Evolutionary conservation across 1,140 invertebrate genomes (phyloP), one percentile per base, ranked within the genome.

Genomic region (Anthonomus grandis): DNA sequence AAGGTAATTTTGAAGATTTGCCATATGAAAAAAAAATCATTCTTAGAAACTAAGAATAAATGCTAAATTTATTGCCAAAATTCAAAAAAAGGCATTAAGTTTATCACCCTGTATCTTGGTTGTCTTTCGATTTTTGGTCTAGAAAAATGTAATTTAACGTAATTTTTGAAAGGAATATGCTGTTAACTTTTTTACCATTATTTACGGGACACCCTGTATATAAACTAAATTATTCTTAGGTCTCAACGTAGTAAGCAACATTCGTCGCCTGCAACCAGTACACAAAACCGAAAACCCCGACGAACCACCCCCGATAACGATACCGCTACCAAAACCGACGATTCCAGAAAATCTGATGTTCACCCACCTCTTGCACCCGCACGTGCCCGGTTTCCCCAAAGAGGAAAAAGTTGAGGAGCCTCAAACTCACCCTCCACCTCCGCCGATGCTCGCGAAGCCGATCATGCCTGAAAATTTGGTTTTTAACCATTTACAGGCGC

Each of bases 171-270:
- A n/a, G n/a, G n/a, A n/a, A n/a, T n/a, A n/a, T n/a, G n/a, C n/a
- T n/a, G n/a, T n/a, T n/a, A n/a, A n/a, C n/a, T n/a, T n/a, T n/a
- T n/a, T n/a, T n/a, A n/a, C n/a, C n/a, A n/a, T n/a, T n/a, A n/a
- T n/a, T n/a, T n/a, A n/a, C n/a, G n/a, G n/a, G n/a, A 4, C 12
- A 45, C 4, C 12, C 22, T 45, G 9, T 44, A 19, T 22, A n/a
- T 44, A n/a, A 41, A 13, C 10, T 18, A 41, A 41, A 41, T 44
- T 2, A 22, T 55, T 38, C 17, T 2, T 41, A 70, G 68, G 67
- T 51, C 55, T 70, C 49, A 70, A 71, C 56, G 67, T 71, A 6
- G 70, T 71, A 5, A 69, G 68, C 54, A 70, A 71, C 42, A 70
- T 71, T n/a, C 41, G 70, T 49, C 55, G 70, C 19, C 48, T 71